These are phyloP conservation scores for Prorops nasuta DNA, from an alignment of 1,140 invertebrate species.

Conservation along the genomic window DNA sequence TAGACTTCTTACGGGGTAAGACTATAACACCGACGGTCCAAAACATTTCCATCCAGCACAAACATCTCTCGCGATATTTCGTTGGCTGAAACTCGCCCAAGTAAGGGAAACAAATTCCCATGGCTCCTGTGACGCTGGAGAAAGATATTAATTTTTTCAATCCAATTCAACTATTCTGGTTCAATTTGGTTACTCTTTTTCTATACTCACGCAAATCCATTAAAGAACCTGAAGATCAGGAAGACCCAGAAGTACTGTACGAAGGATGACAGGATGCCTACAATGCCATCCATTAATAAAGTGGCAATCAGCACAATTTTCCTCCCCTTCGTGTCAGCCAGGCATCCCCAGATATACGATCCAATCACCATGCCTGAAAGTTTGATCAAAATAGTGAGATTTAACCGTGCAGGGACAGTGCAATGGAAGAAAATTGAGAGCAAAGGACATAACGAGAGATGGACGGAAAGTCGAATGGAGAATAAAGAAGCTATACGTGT, in stretches of 20 bases:
- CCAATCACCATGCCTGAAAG: constrained; percentile 81
- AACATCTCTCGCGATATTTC: constrained; percentile 70
- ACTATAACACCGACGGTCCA: constrained; percentile 74
- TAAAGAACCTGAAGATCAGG: constrained; percentile 74
- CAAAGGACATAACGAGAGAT: no score
- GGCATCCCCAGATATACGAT: constrained; percentile 85
- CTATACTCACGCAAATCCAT: constrained; percentile 79
- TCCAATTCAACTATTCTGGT: no score
- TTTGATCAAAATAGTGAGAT: neutral
- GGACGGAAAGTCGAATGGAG: neutral
- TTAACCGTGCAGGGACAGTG: no score
- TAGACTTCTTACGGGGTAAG: constrained; percentile 61
- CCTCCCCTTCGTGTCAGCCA: constrained; percentile 80
- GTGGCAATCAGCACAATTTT: constrained; percentile 74
- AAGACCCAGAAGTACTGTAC: constrained; percentile 76
- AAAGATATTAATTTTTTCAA: no score
- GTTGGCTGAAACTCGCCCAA: constrained; percentile 75
- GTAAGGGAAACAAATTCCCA: constrained; percentile 76
- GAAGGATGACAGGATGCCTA: constrained; percentile 72
- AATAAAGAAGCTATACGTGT: neutral
- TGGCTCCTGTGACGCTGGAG: constrained; percentile 69
- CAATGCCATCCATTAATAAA: constrained; percentile 73
- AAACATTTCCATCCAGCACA: constrained; percentile 80
- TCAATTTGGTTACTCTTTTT: no score
- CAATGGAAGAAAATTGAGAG: constrained; percentile 9